phyloP scores from a whole-genome alignment of 2,888 invertebrate species.

The Harpalus rubripes region DNA sequence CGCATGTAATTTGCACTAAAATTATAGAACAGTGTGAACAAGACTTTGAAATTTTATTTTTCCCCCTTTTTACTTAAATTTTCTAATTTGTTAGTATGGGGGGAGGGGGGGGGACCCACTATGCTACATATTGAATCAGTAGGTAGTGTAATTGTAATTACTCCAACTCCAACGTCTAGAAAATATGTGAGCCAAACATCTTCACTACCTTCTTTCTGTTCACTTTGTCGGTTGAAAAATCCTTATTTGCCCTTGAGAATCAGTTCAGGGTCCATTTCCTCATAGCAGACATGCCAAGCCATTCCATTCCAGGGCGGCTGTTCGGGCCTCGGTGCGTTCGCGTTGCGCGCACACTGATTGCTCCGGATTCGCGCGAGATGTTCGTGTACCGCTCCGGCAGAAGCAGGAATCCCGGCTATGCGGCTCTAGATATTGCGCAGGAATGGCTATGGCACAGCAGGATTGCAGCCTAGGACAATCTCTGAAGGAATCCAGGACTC shows the following conservation, averaged over 20 bases:
- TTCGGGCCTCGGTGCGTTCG: conserved; percentile 4
- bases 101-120: too few relatives aligned
- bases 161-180: too few relatives aligned
- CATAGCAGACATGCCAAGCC: not conserved
- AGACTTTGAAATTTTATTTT: too few relatives aligned
- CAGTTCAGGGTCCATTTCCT: not conserved
- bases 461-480: conserved; percentile 22
- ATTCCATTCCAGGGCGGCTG: not conserved
- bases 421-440: conserved; percentile 40
- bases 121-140: too few relatives aligned
- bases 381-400: conserved; percentile 45
- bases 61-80: too few relatives aligned
- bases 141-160: too few relatives aligned
- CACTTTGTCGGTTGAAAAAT: not conserved
- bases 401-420: conserved; percentile 57
- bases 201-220: too few relatives aligned
- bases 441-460: conserved; percentile 11
- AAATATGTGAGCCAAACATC: too few relatives aligned
- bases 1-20: too few relatives aligned
- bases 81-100: too few relatives aligned
- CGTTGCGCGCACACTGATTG: conserved; percentile 56
- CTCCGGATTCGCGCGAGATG: conserved; percentile 57
- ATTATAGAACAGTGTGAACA: too few relatives aligned
- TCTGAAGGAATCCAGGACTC: conserved; percentile 22
- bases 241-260: not conserved